Percentiles rank a stretch among this genome's conserved stretches.
These are phyloP conservation scores for Colinus virginianus DNA, from an alignment of 2,113 vertebrate genomes.

Conservation along the genomic window DNA sequence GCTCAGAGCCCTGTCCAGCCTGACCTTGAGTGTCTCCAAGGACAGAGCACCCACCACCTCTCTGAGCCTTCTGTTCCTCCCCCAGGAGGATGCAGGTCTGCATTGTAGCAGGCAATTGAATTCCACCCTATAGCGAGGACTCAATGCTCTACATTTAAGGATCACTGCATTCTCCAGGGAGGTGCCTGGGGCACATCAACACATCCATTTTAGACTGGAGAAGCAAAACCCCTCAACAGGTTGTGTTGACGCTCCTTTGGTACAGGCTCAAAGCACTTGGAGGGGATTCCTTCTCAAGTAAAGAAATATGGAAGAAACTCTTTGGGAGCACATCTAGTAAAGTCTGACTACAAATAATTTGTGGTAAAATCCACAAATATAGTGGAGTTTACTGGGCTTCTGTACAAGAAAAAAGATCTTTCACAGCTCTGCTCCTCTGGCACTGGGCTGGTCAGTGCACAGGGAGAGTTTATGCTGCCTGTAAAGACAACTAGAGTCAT, in stretches of 20 bases:
- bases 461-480: background rate
- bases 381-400: background rate
- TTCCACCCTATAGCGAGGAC: background rate
- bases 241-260: background rate
- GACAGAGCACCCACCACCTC: too few relatives aligned
- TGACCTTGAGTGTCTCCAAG: too few relatives aligned
- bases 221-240: background rate
- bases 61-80: background rate
- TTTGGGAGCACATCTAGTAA: background rate
- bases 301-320: background rate
- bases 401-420: background rate
- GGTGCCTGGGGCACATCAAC: fast-evolving
- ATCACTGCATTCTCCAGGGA: background rate
- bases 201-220: background rate
- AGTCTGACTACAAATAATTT: background rate
- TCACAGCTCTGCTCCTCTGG: background rate
- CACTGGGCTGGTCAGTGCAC: background rate
- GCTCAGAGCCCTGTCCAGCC: too few relatives aligned
- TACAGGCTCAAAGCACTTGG: background rate
- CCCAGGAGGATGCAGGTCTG: background rate
- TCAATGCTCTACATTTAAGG: background rate
- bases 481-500: background rate
- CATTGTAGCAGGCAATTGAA: fast-evolving
- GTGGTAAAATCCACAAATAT: background rate
- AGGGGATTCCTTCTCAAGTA: background rate